phyloP scores from a whole-genome alignment of 2,797 vertebrate genomes.

The Labroides dimidiatus region DNA sequence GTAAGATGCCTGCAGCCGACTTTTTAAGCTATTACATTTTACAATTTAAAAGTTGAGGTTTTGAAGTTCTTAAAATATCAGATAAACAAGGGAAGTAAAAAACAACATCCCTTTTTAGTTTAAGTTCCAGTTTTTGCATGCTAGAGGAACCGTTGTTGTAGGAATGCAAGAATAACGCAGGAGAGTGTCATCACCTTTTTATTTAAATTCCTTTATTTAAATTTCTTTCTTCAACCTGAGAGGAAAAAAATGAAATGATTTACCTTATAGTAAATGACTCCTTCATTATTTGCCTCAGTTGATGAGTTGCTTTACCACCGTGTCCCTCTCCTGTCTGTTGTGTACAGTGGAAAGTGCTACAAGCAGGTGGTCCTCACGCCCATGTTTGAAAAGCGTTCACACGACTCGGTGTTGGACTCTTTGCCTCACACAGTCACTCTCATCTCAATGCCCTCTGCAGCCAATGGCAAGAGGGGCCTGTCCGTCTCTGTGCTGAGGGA shows the following conservation, averaged over 20 bases:
- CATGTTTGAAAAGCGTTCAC: conserved; percentile 92
- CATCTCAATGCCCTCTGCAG: conserved; percentile 94
- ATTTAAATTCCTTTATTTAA: too few relatives aligned
- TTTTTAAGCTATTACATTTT: neutral
- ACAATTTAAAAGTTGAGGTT: neutral
- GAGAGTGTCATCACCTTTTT: neutral
- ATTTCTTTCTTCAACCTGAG: too few relatives aligned
- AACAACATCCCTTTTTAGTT: neutral
- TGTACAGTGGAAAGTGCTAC: conserved; percentile 93
- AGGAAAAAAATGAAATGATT: too few relatives aligned
- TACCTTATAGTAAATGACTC: neutral
- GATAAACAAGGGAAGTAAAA: neutral
- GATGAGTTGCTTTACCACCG: neutral
- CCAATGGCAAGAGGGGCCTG: conserved; percentile 92
- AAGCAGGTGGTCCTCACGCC: conserved; percentile 94
- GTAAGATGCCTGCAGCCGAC: conserved; percentile 80
- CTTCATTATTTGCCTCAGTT: neutral
- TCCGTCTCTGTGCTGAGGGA: conserved; percentile 89
- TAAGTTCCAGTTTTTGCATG: neutral
- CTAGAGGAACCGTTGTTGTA: neutral
- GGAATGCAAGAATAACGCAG: too few relatives aligned
- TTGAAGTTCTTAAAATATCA: neutral
- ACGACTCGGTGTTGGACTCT: conserved; percentile 89
- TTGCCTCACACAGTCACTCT: conserved; percentile 95
- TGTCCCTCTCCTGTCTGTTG: conserved; percentile 31